phyloP scores from a whole-genome alignment of 2,888 invertebrate genomes.

The Chymomyza caudatula region DNA sequence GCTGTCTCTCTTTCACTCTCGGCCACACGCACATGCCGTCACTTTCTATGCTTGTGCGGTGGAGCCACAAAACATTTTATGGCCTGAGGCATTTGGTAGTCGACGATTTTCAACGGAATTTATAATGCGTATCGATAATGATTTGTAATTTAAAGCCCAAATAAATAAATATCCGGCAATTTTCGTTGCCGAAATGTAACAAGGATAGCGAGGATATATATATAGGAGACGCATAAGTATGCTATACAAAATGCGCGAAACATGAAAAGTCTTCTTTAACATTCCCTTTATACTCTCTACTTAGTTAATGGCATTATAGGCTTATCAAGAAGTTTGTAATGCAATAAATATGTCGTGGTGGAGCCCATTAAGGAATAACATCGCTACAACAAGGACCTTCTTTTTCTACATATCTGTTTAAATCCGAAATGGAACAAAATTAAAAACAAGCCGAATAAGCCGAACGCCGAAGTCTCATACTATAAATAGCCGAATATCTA shows the following conservation, averaged over 20 bases:
- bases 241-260: constrained; percentile 12
- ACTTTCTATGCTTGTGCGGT: not conserved
- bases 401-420: too few species aligned
- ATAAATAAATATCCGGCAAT: constrained; percentile 58
- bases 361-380: not conserved
- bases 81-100: constrained; percentile 22
- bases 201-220: not conserved
- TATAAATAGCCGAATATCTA: too few species aligned
- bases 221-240: not conserved
- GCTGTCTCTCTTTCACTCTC: not conserved
- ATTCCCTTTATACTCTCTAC: not conserved
- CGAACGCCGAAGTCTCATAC: too few species aligned
- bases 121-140: constrained; percentile 69
- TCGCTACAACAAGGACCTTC: not conserved
- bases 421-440: not conserved
- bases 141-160: constrained; percentile 64
- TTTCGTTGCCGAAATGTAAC: constrained; percentile 33
- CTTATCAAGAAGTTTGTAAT: not conserved
- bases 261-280: constrained; percentile 16
- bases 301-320: not conserved
- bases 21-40: not conserved
- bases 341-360: not conserved
- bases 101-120: constrained; percentile 28
- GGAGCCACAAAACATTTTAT: not conserved
- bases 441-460: too few species aligned